Percentiles rank a stretch among this genome's conserved stretches.
Conservation (phyloP, 2,888 invertebrate genomes). For the Ditylenchus weischeri region DNA sequence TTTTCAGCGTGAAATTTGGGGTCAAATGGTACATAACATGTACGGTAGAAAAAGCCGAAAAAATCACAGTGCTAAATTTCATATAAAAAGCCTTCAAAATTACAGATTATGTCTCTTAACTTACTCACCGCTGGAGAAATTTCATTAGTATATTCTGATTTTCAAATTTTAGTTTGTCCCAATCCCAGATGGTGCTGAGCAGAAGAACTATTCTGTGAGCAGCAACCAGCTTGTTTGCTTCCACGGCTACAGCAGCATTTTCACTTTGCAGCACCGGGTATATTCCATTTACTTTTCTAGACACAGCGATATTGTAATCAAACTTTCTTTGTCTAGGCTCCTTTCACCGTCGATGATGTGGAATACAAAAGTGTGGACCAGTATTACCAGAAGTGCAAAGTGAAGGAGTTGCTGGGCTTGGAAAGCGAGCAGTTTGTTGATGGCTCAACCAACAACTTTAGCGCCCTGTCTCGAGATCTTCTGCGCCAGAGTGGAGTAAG, state of each 20-base stretch:
- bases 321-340: conserved; percentile 17
- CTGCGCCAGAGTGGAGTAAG: conserved; percentile 22
- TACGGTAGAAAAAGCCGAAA: too few species aligned
- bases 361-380: conserved; percentile 33
- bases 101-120: too few species aligned
- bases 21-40: too few species aligned
- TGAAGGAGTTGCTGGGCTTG: conserved; percentile 30
- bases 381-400: conserved; percentile 33
- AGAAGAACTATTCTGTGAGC: conserved; percentile 20
- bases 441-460: conserved; percentile 31
- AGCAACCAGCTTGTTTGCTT: conserved; percentile 25
- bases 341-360: conserved; percentile 28
- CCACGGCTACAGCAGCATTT: conserved; percentile 30
- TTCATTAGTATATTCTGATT: background rate
- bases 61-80: too few species aligned
- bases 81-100: too few species aligned
- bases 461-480: conserved; percentile 29
- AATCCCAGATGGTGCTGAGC: conserved; percentile 23
- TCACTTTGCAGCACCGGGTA: conserved; percentile 33
- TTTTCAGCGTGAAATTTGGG: too few species aligned
- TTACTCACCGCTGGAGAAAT: too few species aligned
- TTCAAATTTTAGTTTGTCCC: conserved; percentile 25
- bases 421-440: conserved; percentile 30
- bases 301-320: background rate
- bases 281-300: background rate